phyloP scores from a whole-genome alignment of 2,797 vertebrate genomes.

The Botia kubotai region DNA sequence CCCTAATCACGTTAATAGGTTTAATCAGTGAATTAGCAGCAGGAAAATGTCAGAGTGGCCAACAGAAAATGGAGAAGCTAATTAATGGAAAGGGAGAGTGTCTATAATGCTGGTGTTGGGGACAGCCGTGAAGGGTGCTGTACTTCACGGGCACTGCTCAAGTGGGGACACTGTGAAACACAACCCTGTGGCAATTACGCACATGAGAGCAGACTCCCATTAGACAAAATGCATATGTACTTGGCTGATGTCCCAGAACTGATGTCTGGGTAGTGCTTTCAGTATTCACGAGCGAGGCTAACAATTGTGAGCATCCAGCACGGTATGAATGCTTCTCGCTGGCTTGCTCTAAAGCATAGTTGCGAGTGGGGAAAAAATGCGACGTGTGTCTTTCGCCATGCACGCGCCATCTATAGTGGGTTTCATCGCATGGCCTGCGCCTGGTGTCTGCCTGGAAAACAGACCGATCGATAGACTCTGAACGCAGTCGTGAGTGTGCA shows the following conservation, averaged over 20 bases:
- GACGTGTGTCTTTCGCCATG: slow-evolving; percentile 17
- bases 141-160: slow-evolving; percentile 40
- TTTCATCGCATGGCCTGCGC: slow-evolving; percentile 43
- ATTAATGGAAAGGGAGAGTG: slow-evolving; percentile 79
- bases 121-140: slow-evolving; percentile 54
- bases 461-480: slow-evolving; percentile 56
- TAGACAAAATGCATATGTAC: slow-evolving; percentile 51
- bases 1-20: slow-evolving; percentile 88
- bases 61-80: slow-evolving; percentile 79
- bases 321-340: slow-evolving; percentile 8
- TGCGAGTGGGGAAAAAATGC: background rate
- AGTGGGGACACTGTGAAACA: slow-evolving; percentile 51
- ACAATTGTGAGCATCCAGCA: slow-evolving; percentile 15
- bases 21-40: slow-evolving; percentile 88
- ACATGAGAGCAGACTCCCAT: slow-evolving; percentile 45
- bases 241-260: slow-evolving; percentile 41
- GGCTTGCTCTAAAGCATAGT: slow-evolving; percentile 10
- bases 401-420: slow-evolving; percentile 33
- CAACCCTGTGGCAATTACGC: slow-evolving; percentile 46
- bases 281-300: slow-evolving; percentile 41
- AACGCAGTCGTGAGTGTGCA: slow-evolving; percentile 32
- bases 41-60: slow-evolving; percentile 84
- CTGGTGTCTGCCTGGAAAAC: slow-evolving; percentile 56
- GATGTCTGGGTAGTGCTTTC: slow-evolving; percentile 6
- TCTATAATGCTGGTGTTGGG: slow-evolving; percentile 47